Conservation (phyloP, 2,888 invertebrate genomes). For the Conomelus anceps region DNA sequence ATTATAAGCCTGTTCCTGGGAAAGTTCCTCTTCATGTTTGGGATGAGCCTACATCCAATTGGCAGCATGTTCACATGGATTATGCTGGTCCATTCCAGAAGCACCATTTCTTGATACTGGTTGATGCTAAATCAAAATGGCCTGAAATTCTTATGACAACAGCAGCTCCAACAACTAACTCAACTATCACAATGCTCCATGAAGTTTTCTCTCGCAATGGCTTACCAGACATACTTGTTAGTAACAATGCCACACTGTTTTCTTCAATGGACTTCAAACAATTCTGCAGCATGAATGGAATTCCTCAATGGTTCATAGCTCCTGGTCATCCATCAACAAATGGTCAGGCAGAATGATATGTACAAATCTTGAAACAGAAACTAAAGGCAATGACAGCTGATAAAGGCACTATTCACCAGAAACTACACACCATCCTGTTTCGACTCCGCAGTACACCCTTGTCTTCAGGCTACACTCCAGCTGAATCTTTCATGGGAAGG, state of each 20-base stretch:
- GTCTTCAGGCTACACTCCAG: too few relatives aligned
- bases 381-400: constrained; percentile 19
- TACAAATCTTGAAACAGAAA: constrained; percentile 24
- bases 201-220: constrained; percentile 27
- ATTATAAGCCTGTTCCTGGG: constrained; percentile 29
- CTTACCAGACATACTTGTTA: constrained; percentile 22
- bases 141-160: constrained; percentile 9
- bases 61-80: constrained; percentile 28
- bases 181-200: constrained; percentile 19
- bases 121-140: constrained; percentile 28
- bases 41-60: constrained; percentile 31
- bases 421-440: too few relatives aligned
- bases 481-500: too few relatives aligned
- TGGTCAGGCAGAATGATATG: constrained; percentile 29
- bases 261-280: constrained; percentile 20
- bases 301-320: constrained; percentile 22
- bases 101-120: constrained; percentile 15
- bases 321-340: constrained; percentile 29
- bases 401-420: not conserved
- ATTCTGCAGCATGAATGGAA: constrained; percentile 24
- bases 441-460: too few relatives aligned
- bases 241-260: constrained; percentile 30
- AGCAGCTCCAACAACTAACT: constrained; percentile 17
- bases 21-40: constrained; percentile 34
- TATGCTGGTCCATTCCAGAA: not conserved